Percentiles rank a stretch among this genome's conserved stretches.
phyloP scores from a whole-genome alignment of 2,888 invertebrate species.

The Parthenolecanium corni region DNA sequence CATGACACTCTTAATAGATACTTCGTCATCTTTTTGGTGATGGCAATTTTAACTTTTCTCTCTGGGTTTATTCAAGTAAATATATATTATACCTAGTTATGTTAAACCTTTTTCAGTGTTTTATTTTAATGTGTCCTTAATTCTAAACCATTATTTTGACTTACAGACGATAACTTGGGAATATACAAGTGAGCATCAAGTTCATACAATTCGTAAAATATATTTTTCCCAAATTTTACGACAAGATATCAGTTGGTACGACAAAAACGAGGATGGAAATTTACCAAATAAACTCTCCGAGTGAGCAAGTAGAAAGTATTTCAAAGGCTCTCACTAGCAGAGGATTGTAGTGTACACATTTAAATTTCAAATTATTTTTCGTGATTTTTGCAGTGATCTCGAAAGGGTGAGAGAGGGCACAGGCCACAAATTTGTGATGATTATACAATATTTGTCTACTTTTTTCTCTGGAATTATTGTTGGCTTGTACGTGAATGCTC shows the following conservation, averaged over 20 bases:
- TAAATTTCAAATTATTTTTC: neutral
- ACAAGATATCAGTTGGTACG: conserved; percentile 40
- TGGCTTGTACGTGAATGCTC: conserved; percentile 71
- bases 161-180: conserved; percentile 38
- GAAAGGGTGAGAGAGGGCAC: conserved; percentile 72
- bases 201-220: conserved; percentile 36
- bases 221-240: conserved; percentile 38
- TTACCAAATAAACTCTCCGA: conserved; percentile 42
- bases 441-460: conserved; percentile 58
- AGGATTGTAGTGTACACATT: neutral
- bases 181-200: conserved; percentile 39
- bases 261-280: conserved; percentile 40
- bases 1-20: conserved; percentile 4
- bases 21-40: conserved; percentile 13
- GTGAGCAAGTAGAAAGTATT: conserved; percentile 37
- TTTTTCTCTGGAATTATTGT: conserved; percentile 58
- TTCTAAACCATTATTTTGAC: too few species aligned
- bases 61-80: conserved; percentile 17
- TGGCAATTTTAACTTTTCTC: conserved; percentile 9
- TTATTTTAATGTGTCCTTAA: neutral
- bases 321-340: neutral
- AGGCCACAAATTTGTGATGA: conserved; percentile 67
- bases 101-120: neutral
- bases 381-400: conserved; percentile 47
- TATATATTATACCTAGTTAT: neutral